Evolutionary conservation across 2,113 vertebrate species (phyloP).

Genomic region (Girardinichthys multiradiatus): DNA sequence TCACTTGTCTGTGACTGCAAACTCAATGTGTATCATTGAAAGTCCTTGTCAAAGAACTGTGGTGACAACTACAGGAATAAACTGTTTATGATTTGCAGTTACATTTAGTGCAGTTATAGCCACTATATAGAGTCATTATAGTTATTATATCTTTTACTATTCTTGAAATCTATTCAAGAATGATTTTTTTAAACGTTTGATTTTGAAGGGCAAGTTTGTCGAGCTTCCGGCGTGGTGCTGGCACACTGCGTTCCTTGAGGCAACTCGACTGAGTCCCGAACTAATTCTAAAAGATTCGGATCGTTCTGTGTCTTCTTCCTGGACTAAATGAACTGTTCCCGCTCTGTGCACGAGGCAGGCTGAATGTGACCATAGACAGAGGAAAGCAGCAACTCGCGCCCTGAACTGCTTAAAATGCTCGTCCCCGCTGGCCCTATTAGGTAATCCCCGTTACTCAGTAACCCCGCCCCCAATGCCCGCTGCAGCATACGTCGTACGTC

Average conservation of each 20-base stretch:
- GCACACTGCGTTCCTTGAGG: neutral
- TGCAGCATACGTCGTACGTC: neutral
- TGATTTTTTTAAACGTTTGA: conserved; percentile 13
- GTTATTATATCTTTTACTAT: too few relatives aligned
- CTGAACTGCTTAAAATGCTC: conserved; percentile 27
- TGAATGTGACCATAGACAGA: neutral
- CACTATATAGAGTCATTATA: too few relatives aligned
- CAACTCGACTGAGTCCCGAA: neutral
- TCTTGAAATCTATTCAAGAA: too few relatives aligned
- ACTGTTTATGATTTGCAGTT: too few relatives aligned
- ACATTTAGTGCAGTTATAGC: too few relatives aligned
- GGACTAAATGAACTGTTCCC: rapidly evolving
- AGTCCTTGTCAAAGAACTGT: too few relatives aligned
- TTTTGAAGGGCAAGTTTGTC: neutral
- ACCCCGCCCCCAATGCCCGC: neutral
- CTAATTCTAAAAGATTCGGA: neutral
- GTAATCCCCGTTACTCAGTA: neutral
- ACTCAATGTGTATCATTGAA: too few relatives aligned
- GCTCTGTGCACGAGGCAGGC: neutral
- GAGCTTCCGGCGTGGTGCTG: conserved; percentile 10
- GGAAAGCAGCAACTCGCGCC: rapidly evolving
- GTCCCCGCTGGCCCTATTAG: neutral
- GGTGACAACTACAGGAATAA: too few relatives aligned
- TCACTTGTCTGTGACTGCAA: too few relatives aligned
- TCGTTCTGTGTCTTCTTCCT: neutral